Evolutionary conservation across 1,140 invertebrate genomes (phyloP), one percentile per base, ranked within the genome.

Genomic region (Hylaeus anthracinus): DNA sequence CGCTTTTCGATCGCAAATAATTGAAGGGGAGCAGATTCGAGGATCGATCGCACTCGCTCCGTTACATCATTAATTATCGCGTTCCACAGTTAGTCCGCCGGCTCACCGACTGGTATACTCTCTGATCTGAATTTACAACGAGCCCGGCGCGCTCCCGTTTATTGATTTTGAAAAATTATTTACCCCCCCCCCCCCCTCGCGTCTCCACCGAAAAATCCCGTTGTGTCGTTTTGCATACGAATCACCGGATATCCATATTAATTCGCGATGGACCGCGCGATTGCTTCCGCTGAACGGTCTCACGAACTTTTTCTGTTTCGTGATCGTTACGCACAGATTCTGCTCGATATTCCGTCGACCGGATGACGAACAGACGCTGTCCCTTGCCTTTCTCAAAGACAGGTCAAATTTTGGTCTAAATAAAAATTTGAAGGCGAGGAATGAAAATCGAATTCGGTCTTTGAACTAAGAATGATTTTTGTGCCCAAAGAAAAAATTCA

Each of bases 131-230:
- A 63, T 61, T 55, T 64, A 15, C 48, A 39, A 63, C 63, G 45
- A 37, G 53, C 65, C 3, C 8, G 53, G 5, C 4, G 26, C 10
- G 3, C 53, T 3, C 15, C 14, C 15, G 15, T 65, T 65, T 45
- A 55, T 65, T 12, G 72, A 74, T 74, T 65, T 55, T n/a, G 65
- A 67, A 51, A 67, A 67, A 67, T 67, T 67, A 67, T 67, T 67
- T 67, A 67, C 65, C 9, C 65, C 26, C 26, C 26, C 26, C 26
- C 26, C 26, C 26, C 26, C 26, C 26, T 4, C n/a, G 9, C 15
- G 43, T 67, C 65, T 37, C n/a, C 45, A 1, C n/a, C 65, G 65
- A 67, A 51, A 67, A 67, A 67, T 9, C n/a, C 45, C 45, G 45
- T 53, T 51, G 45, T 9, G 45, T 26, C 45, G 65, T 8, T 67